These are phyloP conservation scores for Sakesphorus luctuosus DNA, from an alignment of 2,113 vertebrate genomes.

Conservation along the genomic window DNA sequence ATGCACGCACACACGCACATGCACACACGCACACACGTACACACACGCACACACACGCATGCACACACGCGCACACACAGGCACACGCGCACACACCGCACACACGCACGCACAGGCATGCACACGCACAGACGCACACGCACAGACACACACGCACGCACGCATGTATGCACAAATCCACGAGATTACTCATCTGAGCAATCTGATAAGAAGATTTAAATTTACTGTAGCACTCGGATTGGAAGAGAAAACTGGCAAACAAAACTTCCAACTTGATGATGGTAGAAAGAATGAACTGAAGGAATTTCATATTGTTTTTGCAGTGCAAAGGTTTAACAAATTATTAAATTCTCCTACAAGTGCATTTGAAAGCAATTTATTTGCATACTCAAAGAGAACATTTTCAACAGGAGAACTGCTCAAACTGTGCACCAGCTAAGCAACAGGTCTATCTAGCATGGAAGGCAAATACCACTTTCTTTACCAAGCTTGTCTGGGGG, in stretches of 20 bases:
- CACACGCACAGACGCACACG: too few species aligned
- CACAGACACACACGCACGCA: too few species aligned
- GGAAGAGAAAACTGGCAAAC: not conserved
- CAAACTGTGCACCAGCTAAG: not conserved
- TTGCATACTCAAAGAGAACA: not conserved
- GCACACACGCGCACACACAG: too few species aligned
- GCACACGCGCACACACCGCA: too few species aligned
- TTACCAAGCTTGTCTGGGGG: not conserved
- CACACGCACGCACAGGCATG: too few species aligned
- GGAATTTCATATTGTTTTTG: not conserved
- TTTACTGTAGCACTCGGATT: fast-evolving
- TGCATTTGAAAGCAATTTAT: not conserved
- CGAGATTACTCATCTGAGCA: not conserved
- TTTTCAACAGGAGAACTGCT: not conserved
- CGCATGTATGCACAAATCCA: not conserved
- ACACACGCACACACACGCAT: too few species aligned
- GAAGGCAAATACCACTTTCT: not conserved
- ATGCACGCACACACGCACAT: too few species aligned
- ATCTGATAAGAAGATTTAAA: not conserved
- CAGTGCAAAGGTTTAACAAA: not conserved
- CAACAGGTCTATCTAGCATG: not conserved
- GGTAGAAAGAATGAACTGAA: not conserved
- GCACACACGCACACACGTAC: too few species aligned
- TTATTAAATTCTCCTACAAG: not conserved
- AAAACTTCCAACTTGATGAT: not conserved